These are phyloP conservation scores for Hirundo rustica DNA, from an alignment of 2,797 vertebrate genomes.

Conservation along the genomic window DNA sequence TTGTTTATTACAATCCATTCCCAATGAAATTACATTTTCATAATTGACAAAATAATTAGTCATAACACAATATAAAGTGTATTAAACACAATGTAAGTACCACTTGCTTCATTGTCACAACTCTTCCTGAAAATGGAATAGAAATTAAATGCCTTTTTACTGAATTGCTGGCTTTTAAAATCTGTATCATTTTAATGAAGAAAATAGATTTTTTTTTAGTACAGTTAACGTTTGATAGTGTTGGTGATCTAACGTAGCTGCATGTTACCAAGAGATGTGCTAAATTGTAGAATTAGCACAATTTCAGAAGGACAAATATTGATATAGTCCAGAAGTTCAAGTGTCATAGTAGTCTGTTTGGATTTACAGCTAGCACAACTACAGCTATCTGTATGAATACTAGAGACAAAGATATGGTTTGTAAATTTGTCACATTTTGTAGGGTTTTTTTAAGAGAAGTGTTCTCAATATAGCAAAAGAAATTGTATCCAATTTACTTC, in stretches of 20 bases:
- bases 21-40: neutral
- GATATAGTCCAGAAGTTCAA: neutral
- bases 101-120: neutral
- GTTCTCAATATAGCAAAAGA: neutral
- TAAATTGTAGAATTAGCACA: neutral
- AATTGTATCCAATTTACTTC: neutral
- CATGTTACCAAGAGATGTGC: neutral
- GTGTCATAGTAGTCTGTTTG: neutral
- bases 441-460: neutral
- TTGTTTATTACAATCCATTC: neutral
- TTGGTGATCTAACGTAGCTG: neutral
- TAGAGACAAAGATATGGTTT: neutral
- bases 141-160: neutral
- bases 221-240: neutral
- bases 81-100: neutral
- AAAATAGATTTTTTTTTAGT: neutral
- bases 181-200: neutral
- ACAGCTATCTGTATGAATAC: neutral
- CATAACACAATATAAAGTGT: neutral
- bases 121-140: neutral
- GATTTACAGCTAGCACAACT: neutral
- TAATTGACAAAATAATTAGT: conserved; percentile 2
- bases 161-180: neutral
- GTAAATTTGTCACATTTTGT: neutral
- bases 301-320: neutral